Base-by-base conservation (phyloP, 2,113 vertebrate genomes). In the Litocranius walleri region DNA sequence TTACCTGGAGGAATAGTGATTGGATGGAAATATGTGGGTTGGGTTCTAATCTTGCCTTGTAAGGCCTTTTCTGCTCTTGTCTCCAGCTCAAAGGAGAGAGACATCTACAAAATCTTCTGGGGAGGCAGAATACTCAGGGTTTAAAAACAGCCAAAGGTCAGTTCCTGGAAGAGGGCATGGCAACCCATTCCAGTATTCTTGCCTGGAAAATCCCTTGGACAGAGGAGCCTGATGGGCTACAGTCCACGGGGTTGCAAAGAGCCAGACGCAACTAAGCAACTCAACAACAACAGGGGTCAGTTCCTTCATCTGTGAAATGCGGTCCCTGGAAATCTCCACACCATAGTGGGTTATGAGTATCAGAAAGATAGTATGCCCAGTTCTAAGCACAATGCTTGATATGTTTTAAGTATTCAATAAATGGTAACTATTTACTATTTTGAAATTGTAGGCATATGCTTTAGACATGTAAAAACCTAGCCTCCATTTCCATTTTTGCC, bases 261-360 rank as follows among this genome's bases (percentile, higher is more conserved):
- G 71, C 25, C 0, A 0, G 71, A 43, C 12, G 43, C 0, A 1
- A 43, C 40, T 77, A 14, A 27, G 21, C 40, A 77, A 27, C 6
- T 43, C 71, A 43, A 25, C 36, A 43, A 77, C 71, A 77, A 15
- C 71, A 77, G 27, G 40, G 23, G 30, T 40, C 71, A 43, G 23
- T 61, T 74, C 80, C 16, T 74, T 88, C 50, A 14, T 23, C 40
- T 82, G 23, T 83, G 84, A 89, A 95, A 61, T 64, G 9, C 21
- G 11, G 11, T 52, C 64, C 90, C 13, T 81, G n/a, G 88, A 90
- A 94, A 90, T 40, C 23, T 81, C 30, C 27, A 81, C 6, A 14
- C 81, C 4, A 2, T 33, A 45, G 45, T 45, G 7, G 45, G 45
- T 45, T 57, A 21, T 29, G 16, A 36, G 1, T 93, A 64, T 23